A percentile compares a stretch with the other conserved stretches of the same genome.
These are phyloP conservation scores for Rhadina sibilatrix DNA, from an alignment of 2,113 vertebrate genomes.

Conservation along the genomic window DNA sequence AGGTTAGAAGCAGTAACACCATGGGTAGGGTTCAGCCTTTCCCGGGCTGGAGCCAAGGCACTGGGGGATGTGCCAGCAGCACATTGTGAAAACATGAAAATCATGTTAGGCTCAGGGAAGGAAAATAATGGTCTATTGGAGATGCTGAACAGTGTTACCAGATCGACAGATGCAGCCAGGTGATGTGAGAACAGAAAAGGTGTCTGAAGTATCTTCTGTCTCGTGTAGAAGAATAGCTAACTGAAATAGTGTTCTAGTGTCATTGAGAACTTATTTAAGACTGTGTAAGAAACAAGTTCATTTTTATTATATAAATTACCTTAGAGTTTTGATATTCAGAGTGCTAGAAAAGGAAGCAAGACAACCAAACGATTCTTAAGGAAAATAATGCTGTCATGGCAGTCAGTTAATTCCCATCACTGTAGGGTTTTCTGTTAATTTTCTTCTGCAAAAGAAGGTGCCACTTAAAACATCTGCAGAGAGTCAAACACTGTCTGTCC, in stretches of 20 bases:
- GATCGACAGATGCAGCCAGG: neutral
- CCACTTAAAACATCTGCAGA: neutral
- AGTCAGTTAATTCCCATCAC: neutral
- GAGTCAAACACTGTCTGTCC: neutral
- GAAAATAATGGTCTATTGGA: neutral
- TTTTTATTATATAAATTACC: neutral
- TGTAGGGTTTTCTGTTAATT: neutral
- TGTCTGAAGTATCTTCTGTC: neutral
- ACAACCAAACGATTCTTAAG: neutral
- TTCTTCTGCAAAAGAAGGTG: neutral
- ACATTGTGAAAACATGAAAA: neutral
- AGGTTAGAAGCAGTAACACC: fast-evolving
- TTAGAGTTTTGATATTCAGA: neutral
- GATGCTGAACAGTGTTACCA: neutral
- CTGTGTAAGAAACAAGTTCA: neutral
- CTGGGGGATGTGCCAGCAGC: neutral
- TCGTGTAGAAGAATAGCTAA: neutral
- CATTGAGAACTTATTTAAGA: neutral
- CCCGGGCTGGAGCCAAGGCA: neutral
- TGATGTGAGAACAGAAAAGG: neutral
- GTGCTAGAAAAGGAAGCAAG: neutral
- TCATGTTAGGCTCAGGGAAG: neutral
- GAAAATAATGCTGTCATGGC: neutral
- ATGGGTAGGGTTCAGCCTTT: neutral
- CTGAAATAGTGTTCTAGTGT: neutral